Percentiles rank a stretch among this genome's conserved stretches.
Conservation (phyloP, 2,888 invertebrate species). For the Limnephilus rhombicus region DNA sequence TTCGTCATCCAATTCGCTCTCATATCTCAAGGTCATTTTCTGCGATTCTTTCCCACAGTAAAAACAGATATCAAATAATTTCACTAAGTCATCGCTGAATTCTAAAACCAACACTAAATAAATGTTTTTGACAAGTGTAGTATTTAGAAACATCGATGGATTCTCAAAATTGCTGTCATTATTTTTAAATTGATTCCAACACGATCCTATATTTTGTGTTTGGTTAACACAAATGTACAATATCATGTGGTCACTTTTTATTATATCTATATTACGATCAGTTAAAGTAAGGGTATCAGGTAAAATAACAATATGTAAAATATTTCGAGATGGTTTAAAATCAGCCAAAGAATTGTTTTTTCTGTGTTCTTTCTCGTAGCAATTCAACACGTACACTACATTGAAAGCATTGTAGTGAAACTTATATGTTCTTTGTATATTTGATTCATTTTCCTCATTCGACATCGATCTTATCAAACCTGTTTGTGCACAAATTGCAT, state of each 20-base stretch:
- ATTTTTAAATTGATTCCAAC: background rate
- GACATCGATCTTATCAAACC: background rate
- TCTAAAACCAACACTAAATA: conserved; percentile 54
- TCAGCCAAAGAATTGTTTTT: background rate
- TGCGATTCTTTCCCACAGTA: conserved; percentile 55
- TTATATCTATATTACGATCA: background rate
- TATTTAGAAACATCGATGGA: conserved; percentile 35
- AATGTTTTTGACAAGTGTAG: conserved; percentile 7
- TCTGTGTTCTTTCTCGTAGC: background rate
- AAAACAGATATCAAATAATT: conserved; percentile 59
- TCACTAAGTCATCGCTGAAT: conserved; percentile 30
- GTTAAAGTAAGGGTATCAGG: background rate
- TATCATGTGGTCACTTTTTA: background rate
- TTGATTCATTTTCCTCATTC: background rate
- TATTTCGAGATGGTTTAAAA: conserved; percentile 3
- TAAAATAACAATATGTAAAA: conserved; percentile 13
- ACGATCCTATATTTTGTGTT: background rate
- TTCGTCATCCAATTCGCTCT: background rate
- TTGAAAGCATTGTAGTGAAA: background rate
- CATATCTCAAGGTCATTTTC: conserved; percentile 49
- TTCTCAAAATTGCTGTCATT: background rate
- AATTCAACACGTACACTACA: background rate
- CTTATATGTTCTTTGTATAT: conserved; percentile 4
- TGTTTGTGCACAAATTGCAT: conserved; percentile 18
- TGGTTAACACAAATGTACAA: conserved; percentile 35